A percentile compares a stretch with the other conserved stretches of the same genome.
Conservation (phyloP, 1,140 invertebrate genomes). For the Leptinotarsa undecemlineata region DNA sequence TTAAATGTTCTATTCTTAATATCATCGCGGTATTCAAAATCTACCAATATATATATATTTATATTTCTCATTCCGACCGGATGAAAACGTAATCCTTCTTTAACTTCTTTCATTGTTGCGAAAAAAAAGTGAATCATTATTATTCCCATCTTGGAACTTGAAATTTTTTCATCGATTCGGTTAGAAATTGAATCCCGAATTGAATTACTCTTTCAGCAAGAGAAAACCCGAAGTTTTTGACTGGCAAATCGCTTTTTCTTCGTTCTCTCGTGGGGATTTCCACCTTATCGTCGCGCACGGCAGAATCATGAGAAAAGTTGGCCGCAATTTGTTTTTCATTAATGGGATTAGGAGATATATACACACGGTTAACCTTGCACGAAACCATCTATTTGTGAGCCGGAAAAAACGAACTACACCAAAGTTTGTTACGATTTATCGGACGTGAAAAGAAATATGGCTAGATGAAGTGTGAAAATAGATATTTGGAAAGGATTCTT, state of each 20-base stretch:
- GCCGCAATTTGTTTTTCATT: slow-evolving; percentile 23
- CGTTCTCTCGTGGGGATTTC: neutral
- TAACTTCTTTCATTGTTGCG: too few relatives aligned
- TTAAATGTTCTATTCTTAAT: too few relatives aligned
- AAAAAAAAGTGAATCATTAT: neutral
- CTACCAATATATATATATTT: too few relatives aligned
- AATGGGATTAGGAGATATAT: slow-evolving; percentile 19
- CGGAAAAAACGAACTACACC: slow-evolving; percentile 7
- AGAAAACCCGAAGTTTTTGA: neutral
- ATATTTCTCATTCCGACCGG: too few relatives aligned
- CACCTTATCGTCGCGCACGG: neutral
- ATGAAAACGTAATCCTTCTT: too few relatives aligned
- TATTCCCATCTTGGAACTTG: neutral
- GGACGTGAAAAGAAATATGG: neutral
- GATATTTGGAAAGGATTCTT: too few relatives aligned
- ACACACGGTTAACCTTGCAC: slow-evolving; percentile 7
- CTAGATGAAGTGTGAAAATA: too few relatives aligned
- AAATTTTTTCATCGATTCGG: neutral
- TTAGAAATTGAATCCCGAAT: slow-evolving; percentile 3
- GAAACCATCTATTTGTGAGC: slow-evolving; percentile 5
- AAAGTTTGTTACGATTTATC: neutral
- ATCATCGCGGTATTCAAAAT: too few relatives aligned
- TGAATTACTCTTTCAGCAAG: slow-evolving; percentile 8
- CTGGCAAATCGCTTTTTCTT: slow-evolving; percentile 5
- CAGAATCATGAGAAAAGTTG: slow-evolving; percentile 19